These are phyloP conservation scores for Vulpes ferrilata DNA, from an alignment of 2,113 vertebrate species.

Conservation along the genomic window DNA sequence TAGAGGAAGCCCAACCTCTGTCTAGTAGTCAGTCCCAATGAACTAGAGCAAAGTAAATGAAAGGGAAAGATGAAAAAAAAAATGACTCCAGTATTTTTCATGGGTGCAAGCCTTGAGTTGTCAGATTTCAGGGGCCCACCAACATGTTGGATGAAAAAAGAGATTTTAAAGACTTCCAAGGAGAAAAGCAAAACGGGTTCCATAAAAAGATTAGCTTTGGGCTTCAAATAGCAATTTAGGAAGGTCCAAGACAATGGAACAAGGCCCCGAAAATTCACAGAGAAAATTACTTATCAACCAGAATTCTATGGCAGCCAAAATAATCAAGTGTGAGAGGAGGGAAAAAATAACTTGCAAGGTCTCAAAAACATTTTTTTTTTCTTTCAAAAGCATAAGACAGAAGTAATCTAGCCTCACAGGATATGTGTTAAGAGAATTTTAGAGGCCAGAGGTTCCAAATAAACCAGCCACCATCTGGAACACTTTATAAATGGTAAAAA, in stretches of 20 bases:
- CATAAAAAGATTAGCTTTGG: conserved; percentile 7
- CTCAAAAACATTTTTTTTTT: neutral
- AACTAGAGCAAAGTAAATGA: conserved; percentile 44
- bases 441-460: neutral
- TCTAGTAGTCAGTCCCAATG: neutral
- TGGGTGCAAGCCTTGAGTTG: neutral
- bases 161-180: neutral
- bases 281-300: conserved; percentile 35
- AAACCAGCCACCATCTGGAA: neutral
- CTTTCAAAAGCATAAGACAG: neutral
- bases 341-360: neutral
- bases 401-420: neutral
- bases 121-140: neutral
- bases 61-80: neutral
- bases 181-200: neutral
- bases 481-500: neutral
- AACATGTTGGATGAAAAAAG: neutral
- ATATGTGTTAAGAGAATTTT: neutral
- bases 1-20: neutral
- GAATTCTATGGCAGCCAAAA: neutral
- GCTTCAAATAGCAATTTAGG: conserved; percentile 3
- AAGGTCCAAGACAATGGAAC: neutral
- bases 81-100: conserved; percentile 16
- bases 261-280: conserved; percentile 11
- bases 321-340: neutral